Conservation (phyloP, 2,888 invertebrate genomes). For the Scelioninae gen. 1 region DNA sequence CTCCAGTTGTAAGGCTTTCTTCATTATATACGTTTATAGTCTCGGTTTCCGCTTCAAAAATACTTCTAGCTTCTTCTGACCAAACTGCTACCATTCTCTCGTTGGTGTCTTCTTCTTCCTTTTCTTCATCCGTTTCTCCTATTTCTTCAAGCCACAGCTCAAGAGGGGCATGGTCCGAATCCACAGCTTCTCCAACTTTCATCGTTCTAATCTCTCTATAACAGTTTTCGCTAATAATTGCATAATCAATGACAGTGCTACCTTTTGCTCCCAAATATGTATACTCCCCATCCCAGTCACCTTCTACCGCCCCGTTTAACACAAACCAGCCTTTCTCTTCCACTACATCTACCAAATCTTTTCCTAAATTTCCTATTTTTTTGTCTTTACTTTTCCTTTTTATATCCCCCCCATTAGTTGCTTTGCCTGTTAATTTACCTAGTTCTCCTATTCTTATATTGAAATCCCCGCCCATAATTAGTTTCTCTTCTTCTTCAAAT, state of each 20-base stretch:
- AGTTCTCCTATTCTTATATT: constrained; percentile 8
- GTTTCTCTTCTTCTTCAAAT: background rate
- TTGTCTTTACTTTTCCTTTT: background rate
- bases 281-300: constrained; percentile 1
- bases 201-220: background rate
- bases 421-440: background rate
- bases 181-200: background rate
- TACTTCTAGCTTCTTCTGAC: no score
- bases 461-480: background rate
- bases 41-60: no score
- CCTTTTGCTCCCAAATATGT: background rate
- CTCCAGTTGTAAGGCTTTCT: no score
- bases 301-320: background rate
- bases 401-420: background rate
- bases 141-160: background rate
- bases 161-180: background rate
- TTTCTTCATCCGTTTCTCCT: no score
- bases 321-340: background rate
- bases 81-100: no score
- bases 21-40: no score
- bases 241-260: background rate
- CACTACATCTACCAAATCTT: background rate
- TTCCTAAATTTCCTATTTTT: background rate
- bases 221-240: background rate
- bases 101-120: no score